Percentiles rank a stretch among this genome's conserved stretches.
Conservation (phyloP, 2,113 vertebrate genomes). For the Oreochromis tanganicae region DNA sequence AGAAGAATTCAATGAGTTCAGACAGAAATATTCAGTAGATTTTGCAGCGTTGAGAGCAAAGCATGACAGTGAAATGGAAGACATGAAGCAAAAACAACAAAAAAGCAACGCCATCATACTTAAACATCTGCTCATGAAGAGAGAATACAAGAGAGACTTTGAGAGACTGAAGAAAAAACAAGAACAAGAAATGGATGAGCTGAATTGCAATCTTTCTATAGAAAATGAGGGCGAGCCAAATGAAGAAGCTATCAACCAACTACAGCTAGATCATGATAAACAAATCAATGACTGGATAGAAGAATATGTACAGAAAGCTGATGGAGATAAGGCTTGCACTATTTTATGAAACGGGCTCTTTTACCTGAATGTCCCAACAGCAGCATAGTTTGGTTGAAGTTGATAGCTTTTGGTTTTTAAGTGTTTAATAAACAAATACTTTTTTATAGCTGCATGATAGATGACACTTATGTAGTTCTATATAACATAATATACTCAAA, state of each 20-base stretch:
- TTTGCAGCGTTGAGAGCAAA: background rate
- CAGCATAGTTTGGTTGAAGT: background rate
- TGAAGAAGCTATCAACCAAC: background rate
- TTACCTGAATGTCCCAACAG: background rate
- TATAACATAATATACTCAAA: background rate
- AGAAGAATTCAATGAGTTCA: conserved; percentile 13
- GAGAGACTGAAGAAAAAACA: background rate
- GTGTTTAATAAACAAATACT: background rate
- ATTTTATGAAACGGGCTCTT: rapidly evolving
- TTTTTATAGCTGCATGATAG: background rate
- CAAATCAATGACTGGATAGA: background rate
- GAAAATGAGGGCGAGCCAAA: background rate
- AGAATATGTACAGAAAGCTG: background rate
- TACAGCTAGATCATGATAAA: background rate
- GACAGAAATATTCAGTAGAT: background rate
- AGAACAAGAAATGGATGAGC: background rate
- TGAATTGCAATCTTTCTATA: background rate
- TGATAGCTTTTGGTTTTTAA: background rate
- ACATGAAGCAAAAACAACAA: background rate
- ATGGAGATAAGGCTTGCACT: rapidly evolving
- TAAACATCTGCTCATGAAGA: background rate
- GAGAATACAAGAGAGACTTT: background rate
- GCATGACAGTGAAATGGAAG: background rate
- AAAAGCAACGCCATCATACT: background rate
- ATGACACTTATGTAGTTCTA: background rate